Conservation (phyloP, 2,888 invertebrate genomes). For the Liposcelis brunnea region DNA sequence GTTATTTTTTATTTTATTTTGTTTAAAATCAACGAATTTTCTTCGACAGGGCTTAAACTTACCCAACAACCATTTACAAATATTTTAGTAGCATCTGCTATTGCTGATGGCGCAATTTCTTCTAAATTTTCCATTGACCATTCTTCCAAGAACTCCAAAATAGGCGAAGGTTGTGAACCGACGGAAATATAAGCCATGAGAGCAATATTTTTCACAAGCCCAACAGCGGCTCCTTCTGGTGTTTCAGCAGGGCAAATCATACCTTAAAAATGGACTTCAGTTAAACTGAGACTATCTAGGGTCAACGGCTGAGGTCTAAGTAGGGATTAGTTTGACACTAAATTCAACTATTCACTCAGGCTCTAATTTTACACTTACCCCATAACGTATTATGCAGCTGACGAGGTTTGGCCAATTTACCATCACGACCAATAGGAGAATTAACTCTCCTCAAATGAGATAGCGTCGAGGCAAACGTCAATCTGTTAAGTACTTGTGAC, state of each 20-base stretch:
- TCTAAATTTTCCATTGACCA: slow-evolving; percentile 99
- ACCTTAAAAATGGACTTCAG: slow-evolving; percentile 15
- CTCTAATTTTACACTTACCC: too few species aligned
- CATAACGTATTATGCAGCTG: slow-evolving; percentile 98
- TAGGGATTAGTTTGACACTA: too few species aligned
- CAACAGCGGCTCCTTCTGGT: slow-evolving; percentile 93
- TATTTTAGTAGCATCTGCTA: slow-evolving; percentile 97
- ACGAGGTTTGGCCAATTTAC: slow-evolving; percentile 95
- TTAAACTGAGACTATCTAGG: too few species aligned
- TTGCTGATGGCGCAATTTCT: slow-evolving; percentile 98
- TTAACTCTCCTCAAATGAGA: slow-evolving; percentile 96
- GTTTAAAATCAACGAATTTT: background rate
- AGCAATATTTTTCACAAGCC: slow-evolving; percentile 95
- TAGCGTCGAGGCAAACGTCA: slow-evolving; percentile 96
- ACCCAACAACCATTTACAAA: slow-evolving; percentile 99
- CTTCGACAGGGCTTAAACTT: slow-evolving; percentile 12
- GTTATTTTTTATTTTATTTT: background rate
- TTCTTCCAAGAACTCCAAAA: slow-evolving; percentile 99
- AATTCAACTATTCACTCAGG: too few species aligned
- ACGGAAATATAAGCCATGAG: slow-evolving; percentile 99
- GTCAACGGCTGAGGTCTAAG: too few species aligned
- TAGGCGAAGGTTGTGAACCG: slow-evolving; percentile 97
- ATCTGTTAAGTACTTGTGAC: slow-evolving; percentile 87
- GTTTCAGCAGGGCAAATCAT: slow-evolving; percentile 99
- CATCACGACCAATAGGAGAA: slow-evolving; percentile 97